Conservation (phyloP, 2,797 vertebrate genomes). For the Melanitta fusca region DNA sequence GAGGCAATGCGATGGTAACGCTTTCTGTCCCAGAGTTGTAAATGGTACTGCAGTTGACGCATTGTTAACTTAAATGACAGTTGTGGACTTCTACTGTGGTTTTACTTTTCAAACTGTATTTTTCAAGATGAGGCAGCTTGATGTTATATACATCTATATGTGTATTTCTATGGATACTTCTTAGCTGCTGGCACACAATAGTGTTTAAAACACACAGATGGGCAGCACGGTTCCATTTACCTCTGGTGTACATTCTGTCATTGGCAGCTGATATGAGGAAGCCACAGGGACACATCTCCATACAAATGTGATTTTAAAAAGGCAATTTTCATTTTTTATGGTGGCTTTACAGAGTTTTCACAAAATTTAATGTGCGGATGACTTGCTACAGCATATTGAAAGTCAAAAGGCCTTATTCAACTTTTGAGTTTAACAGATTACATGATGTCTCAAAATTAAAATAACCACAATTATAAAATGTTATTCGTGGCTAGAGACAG, state of each 20-base stretch:
- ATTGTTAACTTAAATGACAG: conserved; percentile 72
- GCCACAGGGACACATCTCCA: conserved; percentile 67
- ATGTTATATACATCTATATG: not conserved
- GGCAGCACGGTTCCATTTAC: conserved; percentile 75
- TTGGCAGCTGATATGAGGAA: conserved; percentile 67
- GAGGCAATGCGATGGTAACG: not conserved
- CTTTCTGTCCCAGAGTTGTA: conserved; percentile 43
- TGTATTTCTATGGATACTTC: conserved; percentile 1
- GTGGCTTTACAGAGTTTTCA: conserved; percentile 49
- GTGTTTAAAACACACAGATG: conserved; percentile 86
- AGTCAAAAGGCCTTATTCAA: conserved; percentile 54
- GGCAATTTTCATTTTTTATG: conserved; percentile 73
- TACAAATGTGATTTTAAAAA: conserved; percentile 79
- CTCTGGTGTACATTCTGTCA: conserved; percentile 63
- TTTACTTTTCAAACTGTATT: conserved; percentile 65
- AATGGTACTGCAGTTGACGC: conserved; percentile 42
- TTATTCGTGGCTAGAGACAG: conserved; percentile 27
- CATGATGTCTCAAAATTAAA: conserved; percentile 54
- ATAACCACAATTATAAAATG: conserved; percentile 51
- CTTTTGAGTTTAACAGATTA: conserved; percentile 52
- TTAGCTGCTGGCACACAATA: conserved; percentile 78
- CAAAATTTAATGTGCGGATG: conserved; percentile 59
- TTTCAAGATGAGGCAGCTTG: conserved; percentile 56
- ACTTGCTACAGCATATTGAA: conserved; percentile 63
- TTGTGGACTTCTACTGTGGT: conserved; percentile 49